Evolutionary conservation across 2,797 vertebrate species (phyloP).

Genomic region (Amphiprion clarkii): DNA sequence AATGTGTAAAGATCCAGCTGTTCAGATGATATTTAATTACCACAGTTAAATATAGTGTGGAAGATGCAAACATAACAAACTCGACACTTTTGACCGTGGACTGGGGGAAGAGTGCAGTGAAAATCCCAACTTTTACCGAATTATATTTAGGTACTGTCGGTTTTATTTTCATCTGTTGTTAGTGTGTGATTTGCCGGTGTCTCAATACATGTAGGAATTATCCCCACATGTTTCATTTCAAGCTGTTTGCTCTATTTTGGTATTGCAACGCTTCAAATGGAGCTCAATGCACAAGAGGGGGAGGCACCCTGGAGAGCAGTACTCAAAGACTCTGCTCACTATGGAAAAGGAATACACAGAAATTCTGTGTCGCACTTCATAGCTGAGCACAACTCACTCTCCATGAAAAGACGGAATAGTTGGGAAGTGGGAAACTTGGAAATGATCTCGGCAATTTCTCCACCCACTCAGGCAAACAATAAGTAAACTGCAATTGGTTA

Average conservation of each 20-base stretch:
- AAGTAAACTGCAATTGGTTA: conserved; percentile 64
- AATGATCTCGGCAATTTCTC: conserved; percentile 43
- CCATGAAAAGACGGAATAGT: conserved; percentile 49
- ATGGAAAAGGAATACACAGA: conserved; percentile 56
- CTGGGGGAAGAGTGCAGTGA: conserved; percentile 2
- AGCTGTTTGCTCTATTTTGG: conserved; percentile 78
- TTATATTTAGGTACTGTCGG: conserved; percentile 33
- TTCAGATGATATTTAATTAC: conserved; percentile 21
- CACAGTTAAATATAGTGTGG: conserved; percentile 15
- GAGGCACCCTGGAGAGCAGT: conserved; percentile 68
- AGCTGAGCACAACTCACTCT: conserved; percentile 55
- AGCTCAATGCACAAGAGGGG: conserved; percentile 57
- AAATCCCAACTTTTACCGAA: conserved; percentile 60
- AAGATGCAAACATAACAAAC: conserved; percentile 5
- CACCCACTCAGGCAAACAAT: conserved; percentile 67
- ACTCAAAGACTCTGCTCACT: conserved; percentile 70
- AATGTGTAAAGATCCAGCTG: conserved; percentile 16
- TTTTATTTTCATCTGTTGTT: conserved; percentile 54
- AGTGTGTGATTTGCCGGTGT: conserved; percentile 57
- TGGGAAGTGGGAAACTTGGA: conserved; percentile 57
- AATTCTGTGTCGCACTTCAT: conserved; percentile 54
- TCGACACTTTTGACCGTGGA: conserved; percentile 11
- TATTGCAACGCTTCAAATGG: conserved; percentile 75
- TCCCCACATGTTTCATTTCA: conserved; percentile 67
- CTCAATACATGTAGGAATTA: conserved; percentile 59